These are phyloP conservation scores for Nyctereutes procyonoides DNA, from an alignment of 2,113 vertebrate genomes.

Conservation along the genomic window DNA sequence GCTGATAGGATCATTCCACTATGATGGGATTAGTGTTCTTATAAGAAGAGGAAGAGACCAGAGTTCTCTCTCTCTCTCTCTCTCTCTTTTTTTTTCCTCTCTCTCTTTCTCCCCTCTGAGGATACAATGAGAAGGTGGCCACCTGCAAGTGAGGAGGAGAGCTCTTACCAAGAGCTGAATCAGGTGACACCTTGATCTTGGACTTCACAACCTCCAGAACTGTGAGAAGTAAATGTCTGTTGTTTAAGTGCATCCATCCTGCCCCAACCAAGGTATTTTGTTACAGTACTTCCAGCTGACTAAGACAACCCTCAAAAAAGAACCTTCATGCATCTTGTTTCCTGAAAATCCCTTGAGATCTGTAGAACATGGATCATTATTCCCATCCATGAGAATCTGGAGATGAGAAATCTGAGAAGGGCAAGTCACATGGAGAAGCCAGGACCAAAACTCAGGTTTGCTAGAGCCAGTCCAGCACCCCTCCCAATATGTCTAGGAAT, in stretches of 20 bases:
- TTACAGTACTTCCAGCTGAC: background rate
- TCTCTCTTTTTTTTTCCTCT: background rate
- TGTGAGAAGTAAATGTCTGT: background rate
- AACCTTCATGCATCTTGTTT: background rate
- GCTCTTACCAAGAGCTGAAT: background rate
- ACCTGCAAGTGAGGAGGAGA: background rate
- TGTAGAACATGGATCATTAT: background rate
- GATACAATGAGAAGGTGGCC: background rate
- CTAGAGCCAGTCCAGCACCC: background rate
- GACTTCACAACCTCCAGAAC: background rate
- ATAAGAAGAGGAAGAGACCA: background rate
- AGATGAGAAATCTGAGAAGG: background rate
- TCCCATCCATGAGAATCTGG: background rate
- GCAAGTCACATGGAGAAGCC: background rate
- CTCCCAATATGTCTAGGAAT: background rate
- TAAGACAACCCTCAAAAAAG: background rate
- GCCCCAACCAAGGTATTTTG: background rate
- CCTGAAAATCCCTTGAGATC: background rate
- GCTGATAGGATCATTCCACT: background rate
- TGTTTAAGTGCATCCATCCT: background rate
- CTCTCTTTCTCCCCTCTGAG: background rate
- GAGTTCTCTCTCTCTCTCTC: background rate
- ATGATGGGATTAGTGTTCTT: background rate
- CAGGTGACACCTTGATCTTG: background rate
- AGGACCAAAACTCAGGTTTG: background rate